These are phyloP conservation scores for Stichopus horrens DNA, from an alignment of 53 echinoderm and acorn worm species.

Conservation along the genomic window DNA sequence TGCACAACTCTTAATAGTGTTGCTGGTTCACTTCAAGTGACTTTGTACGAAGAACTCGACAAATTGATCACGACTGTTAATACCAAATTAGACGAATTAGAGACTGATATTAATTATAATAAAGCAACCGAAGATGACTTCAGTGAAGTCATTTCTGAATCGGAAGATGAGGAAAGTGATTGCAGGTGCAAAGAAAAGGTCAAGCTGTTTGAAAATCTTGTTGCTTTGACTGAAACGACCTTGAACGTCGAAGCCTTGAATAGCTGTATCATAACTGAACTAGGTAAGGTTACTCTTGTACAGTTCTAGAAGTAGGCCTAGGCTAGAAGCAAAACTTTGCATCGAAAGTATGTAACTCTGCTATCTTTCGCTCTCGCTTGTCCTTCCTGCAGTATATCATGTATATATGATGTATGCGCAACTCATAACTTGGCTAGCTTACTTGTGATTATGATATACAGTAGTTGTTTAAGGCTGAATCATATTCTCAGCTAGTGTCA, in stretches of 20 bases:
- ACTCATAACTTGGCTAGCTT: too few relatives aligned
- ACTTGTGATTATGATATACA: too few relatives aligned
- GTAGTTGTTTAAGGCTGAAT: too few relatives aligned
- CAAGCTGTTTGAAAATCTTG: conserved; percentile 28
- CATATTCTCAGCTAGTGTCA: too few relatives aligned
- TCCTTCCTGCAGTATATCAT: too few relatives aligned
- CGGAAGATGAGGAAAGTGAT: neutral
- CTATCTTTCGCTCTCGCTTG: too few relatives aligned
- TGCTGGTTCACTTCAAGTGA: neutral
- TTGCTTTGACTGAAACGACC: conserved; percentile 17
- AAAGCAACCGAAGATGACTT: neutral
- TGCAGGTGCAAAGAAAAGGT: conserved; percentile 16
- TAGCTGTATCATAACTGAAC: neutral
- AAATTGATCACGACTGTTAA: neutral
- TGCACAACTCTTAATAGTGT: neutral
- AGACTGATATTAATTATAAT: neutral
- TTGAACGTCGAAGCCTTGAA: conserved; percentile 17
- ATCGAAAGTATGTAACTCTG: too few relatives aligned
- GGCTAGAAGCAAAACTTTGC: too few relatives aligned
- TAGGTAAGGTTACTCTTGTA: neutral
- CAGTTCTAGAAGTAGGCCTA: too few relatives aligned
- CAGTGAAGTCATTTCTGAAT: neutral
- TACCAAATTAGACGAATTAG: neutral
- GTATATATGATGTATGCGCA: too few relatives aligned
- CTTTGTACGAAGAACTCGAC: neutral